Conservation (phyloP, 1,140 invertebrate species). For the Drosophila biarmipes region DNA sequence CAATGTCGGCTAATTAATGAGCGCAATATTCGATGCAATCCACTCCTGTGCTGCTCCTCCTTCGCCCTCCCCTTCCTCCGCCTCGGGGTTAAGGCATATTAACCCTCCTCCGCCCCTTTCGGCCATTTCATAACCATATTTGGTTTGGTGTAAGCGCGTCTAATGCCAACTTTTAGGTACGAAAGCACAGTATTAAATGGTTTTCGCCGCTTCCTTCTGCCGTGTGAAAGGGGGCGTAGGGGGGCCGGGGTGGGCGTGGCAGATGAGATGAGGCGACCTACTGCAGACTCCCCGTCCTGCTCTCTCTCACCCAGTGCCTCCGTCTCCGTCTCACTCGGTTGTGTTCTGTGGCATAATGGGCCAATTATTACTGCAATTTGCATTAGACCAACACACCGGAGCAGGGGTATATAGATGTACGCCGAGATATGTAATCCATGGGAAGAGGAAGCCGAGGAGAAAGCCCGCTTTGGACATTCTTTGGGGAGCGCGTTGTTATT, state of each 20-base stretch:
- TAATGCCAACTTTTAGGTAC: constrained; percentile 74
- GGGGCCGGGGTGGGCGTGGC: constrained; percentile 54
- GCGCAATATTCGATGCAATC: constrained; percentile 48
- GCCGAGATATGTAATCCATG: constrained; percentile 48
- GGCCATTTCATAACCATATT: constrained; percentile 34
- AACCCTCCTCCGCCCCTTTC: not conserved
- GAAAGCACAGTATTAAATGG: constrained; percentile 72
- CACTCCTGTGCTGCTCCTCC: not conserved
- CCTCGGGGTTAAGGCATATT: constrained; percentile 21
- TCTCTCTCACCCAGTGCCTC: not conserved
- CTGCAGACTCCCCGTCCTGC: constrained; percentile 21
- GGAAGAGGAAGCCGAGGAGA: constrained; percentile 61
- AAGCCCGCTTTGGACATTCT: constrained; percentile 59
- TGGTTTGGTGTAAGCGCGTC: constrained; percentile 39
- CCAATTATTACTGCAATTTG: constrained; percentile 83
- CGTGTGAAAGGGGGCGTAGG: constrained; percentile 62
- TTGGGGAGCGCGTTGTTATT: constrained; percentile 74
- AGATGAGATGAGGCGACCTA: constrained; percentile 56
- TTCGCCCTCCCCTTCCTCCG: not conserved
- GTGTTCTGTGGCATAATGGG: constrained; percentile 74
- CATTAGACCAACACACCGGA: constrained; percentile 68
- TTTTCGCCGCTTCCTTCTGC: constrained; percentile 23
- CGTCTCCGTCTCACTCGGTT: constrained; percentile 6
- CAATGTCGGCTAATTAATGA: constrained; percentile 77
- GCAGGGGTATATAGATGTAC: constrained; percentile 21